Conservation (phyloP, 2,113 vertebrate genomes). For the Sialia sialis region DNA sequence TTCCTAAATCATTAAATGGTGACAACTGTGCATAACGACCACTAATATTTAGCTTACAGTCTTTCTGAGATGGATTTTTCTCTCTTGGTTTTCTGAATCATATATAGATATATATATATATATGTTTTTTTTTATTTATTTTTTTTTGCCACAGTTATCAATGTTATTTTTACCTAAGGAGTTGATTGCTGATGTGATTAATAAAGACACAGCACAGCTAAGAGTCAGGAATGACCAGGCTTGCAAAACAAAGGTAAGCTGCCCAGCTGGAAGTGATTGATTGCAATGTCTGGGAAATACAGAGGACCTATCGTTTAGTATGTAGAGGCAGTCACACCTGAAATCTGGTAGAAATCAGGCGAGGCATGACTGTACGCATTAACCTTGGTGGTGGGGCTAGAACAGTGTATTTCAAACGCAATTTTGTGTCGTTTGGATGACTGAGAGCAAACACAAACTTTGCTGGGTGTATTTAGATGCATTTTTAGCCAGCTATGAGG, state of each 20-base stretch:
- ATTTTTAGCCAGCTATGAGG: background rate
- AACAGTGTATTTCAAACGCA: background rate
- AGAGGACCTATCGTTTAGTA: background rate
- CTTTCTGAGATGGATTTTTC: background rate
- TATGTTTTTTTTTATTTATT: background rate
- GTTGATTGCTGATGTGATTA: background rate
- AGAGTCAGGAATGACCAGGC: background rate
- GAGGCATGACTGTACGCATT: background rate
- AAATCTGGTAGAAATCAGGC: background rate
- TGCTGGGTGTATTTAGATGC: background rate
- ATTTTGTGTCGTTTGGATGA: background rate
- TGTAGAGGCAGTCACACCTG: background rate
- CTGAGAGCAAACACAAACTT: background rate
- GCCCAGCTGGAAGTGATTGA: constrained; percentile 11
- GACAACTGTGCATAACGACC: background rate
- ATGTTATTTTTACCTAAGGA: background rate
- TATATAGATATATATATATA: too few relatives aligned
- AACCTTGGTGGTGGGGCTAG: background rate
- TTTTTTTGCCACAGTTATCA: background rate
- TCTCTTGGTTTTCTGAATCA: background rate
- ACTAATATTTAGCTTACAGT: background rate
- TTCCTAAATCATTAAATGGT: background rate
- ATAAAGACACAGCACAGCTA: background rate
- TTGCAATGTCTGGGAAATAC: background rate
- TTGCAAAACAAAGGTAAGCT: constrained; percentile 1